Evolutionary conservation across 1,140 invertebrate genomes (phyloP).

Genomic region (Trinorchestia longiramus): DNA sequence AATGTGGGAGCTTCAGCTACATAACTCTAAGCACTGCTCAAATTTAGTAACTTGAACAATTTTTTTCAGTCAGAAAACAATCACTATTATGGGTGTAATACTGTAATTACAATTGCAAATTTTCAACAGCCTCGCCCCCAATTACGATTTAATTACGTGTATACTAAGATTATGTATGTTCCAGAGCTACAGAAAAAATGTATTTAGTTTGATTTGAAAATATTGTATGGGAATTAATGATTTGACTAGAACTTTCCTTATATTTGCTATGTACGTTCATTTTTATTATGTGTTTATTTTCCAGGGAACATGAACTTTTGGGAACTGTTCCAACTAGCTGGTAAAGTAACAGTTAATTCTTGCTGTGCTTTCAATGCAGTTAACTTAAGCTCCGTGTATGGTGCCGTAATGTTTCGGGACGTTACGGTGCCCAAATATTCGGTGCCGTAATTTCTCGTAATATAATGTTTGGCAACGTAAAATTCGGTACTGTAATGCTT

Average conservation of each 20-base stretch:
- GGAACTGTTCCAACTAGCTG: not conserved
- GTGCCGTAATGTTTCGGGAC: not conserved
- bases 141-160: too few relatives aligned
- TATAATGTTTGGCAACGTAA: not conserved
- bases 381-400: not conserved
- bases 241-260: not conserved
- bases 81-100: too few relatives aligned
- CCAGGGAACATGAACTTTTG: not conserved
- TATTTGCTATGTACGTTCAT: not conserved
- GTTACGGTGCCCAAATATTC: not conserved
- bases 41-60: too few relatives aligned
- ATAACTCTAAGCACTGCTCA: too few relatives aligned
- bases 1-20: too few relatives aligned
- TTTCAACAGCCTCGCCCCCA: too few relatives aligned
- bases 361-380: not conserved
- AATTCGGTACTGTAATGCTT: not conserved
- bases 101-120: too few relatives aligned
- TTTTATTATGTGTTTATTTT: not conserved
- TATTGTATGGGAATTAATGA: not conserved
- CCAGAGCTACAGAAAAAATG: too few relatives aligned
- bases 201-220: too few relatives aligned
- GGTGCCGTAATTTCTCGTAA: not conserved
- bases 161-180: too few relatives aligned
- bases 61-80: too few relatives aligned
- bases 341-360: not conserved